Evolutionary conservation across 2,888 invertebrate genomes (phyloP).

Genomic region (Caenorhabditis sulstoni): DNA sequence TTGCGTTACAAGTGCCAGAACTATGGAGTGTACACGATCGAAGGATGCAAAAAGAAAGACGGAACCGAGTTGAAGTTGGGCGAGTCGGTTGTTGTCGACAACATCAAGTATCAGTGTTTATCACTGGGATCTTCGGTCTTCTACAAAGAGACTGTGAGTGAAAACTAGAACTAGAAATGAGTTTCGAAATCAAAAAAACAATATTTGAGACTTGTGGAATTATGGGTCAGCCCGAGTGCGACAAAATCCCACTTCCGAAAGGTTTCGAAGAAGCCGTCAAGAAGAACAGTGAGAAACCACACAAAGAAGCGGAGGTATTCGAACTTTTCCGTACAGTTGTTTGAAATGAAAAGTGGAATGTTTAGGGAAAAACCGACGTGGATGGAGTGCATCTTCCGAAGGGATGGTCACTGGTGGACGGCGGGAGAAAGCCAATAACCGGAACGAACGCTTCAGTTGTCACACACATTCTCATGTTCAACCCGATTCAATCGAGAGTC

Average conservation of each 20-base stretch:
- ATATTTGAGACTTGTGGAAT: constrained; percentile 60
- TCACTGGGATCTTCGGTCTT: constrained; percentile 59
- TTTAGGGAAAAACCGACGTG: constrained; percentile 41
- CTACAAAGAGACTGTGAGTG: constrained; percentile 63
- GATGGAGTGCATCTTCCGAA: constrained; percentile 56
- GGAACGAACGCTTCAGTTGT: constrained; percentile 57
- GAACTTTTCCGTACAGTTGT: background rate
- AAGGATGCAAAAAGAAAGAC: constrained; percentile 65
- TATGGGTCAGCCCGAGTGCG: constrained; percentile 65
- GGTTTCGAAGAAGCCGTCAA: constrained; percentile 59
- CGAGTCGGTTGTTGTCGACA: constrained; percentile 54
- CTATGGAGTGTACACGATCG: constrained; percentile 68
- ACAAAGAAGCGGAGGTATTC: constrained; percentile 8
- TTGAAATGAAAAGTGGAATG: background rate
- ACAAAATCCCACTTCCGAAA: constrained; percentile 61
- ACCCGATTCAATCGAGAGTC: constrained; percentile 29
- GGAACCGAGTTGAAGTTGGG: constrained; percentile 56
- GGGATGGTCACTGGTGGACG: constrained; percentile 66
- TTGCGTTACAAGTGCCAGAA: constrained; percentile 67
- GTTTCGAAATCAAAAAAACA: background rate
- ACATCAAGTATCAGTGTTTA: constrained; percentile 65
- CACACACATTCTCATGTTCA: constrained; percentile 60
- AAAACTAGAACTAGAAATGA: background rate
- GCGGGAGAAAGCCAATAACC: constrained; percentile 49
- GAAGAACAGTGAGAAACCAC: constrained; percentile 22